phyloP scores from a whole-genome alignment of 2,113 vertebrate genomes.

The Myrmecobius fasciatus region DNA sequence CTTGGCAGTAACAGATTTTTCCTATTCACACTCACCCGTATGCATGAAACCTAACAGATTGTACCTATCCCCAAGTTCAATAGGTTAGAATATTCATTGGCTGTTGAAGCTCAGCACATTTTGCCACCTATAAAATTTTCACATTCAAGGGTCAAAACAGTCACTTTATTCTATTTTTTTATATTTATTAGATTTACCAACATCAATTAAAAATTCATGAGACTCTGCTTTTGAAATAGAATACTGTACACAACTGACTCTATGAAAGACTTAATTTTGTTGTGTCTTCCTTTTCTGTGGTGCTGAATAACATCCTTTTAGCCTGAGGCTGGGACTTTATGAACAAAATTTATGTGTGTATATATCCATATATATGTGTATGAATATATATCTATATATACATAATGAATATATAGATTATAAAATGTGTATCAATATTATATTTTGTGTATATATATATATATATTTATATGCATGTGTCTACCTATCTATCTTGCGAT shows the following conservation, averaged over 20 bases:
- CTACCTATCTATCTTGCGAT: too few species aligned
- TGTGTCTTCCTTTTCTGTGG: not conserved
- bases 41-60: slow-evolving; percentile 42
- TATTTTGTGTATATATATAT: too few species aligned
- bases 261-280: not conserved
- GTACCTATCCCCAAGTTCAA: slow-evolving; percentile 29
- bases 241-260: not conserved
- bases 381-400: not conserved
- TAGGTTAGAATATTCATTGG: not conserved
- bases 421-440: too few species aligned
- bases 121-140: slow-evolving; percentile 37
- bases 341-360: not conserved
- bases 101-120: slow-evolving; percentile 14
- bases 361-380: not conserved
- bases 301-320: not conserved
- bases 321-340: not conserved
- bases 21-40: slow-evolving; percentile 49
- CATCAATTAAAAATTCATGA: slow-evolving; percentile 3
- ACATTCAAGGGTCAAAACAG: not conserved
- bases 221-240: not conserved
- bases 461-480: too few species aligned
- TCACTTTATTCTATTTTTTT: slow-evolving; percentile 4
- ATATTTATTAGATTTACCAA: not conserved
- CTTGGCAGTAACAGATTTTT: slow-evolving; percentile 57
- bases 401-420: not conserved